Percentiles rank a stretch among this genome's conserved stretches.
Evolutionary conservation across 1,140 invertebrate species (phyloP).

Genomic region (Bombus fervidus): DNA sequence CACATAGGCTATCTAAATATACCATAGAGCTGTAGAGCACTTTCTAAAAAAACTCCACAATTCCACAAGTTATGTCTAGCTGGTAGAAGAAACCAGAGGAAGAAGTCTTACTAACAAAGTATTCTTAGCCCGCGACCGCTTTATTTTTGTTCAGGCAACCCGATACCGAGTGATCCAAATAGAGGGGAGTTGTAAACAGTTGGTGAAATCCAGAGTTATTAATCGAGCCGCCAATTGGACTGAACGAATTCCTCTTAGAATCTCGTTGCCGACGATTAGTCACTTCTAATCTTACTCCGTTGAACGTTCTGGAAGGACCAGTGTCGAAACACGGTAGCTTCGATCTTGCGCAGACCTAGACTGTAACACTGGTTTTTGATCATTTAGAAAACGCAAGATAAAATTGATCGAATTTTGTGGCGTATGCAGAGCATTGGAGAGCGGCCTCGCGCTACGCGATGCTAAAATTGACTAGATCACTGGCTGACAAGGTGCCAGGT

Average conservation of each 20-base stretch:
- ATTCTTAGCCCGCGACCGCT: background rate
- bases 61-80: background rate
- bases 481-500: constrained; percentile 37
- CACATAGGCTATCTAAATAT: no score
- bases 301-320: constrained; percentile 42
- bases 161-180: background rate
- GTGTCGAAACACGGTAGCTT: constrained; percentile 17
- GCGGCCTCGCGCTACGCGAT: constrained; percentile 31
- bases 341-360: background rate
- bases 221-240: background rate
- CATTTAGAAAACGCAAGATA: background rate
- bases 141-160: constrained; percentile 32
- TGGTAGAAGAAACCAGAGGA: background rate
- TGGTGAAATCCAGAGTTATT: constrained; percentile 6
- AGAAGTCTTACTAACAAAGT: background rate
- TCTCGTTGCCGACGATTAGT: constrained; percentile 30
- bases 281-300: constrained; percentile 44
- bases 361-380: background rate
- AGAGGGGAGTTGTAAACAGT: constrained; percentile 24
- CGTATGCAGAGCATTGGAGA: background rate
- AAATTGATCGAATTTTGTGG: background rate
- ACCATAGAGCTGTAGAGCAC: no score
- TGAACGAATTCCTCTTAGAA: background rate
- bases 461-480: constrained; percentile 53
- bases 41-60: no score